Evolutionary conservation across 2,888 invertebrate genomes (phyloP), one percentile per base, ranked within the genome.

Genomic region (Furcula furcula): DNA sequence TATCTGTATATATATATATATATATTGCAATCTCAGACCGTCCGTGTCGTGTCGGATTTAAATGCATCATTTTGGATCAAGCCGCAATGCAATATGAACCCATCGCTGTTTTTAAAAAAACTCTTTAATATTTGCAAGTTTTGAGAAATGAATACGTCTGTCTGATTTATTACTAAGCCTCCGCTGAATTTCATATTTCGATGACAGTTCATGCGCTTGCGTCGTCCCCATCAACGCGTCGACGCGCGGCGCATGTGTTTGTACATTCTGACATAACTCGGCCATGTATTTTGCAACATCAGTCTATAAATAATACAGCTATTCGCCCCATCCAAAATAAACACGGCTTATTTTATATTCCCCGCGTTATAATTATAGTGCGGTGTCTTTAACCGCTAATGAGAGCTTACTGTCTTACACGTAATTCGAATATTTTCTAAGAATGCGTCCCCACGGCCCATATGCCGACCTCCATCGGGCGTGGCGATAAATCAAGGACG

Each of bases 381-480:
- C 62, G 71, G 77, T 76, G 85, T 83, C 85, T 79, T 84, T 78
- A 84, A 83, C 83, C 85, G 84, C 69, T 82, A 87, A 84, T 85
- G 74, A 68, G 84, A 73, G 62, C 77, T 79, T 65, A 47, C 62
- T 53, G 51, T 58, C 52, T 56, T 68, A 65, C 62, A 65, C 55
- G 60, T 65, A 18, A 18, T 45, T 40, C 26, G 40, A 36, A 51
- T 40, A 45, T 56, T 42, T 56, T 56, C 55, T 56, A 56, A 48
- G 55, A 56, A 56, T 47, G 51, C 37, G 35, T 27, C 37, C 31
- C 40, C 34, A 34, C 35, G 19, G 46, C 47, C 47, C 47, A 56
- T 48, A 57, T 65, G 47, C 37, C 16, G 40, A 31, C 36, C 46
- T 50, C 50, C 59, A 63, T 55, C 44, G 49, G 55, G 49, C 51